Conservation (phyloP, 2,888 invertebrate species). For the Electrophaes corylata region DNA sequence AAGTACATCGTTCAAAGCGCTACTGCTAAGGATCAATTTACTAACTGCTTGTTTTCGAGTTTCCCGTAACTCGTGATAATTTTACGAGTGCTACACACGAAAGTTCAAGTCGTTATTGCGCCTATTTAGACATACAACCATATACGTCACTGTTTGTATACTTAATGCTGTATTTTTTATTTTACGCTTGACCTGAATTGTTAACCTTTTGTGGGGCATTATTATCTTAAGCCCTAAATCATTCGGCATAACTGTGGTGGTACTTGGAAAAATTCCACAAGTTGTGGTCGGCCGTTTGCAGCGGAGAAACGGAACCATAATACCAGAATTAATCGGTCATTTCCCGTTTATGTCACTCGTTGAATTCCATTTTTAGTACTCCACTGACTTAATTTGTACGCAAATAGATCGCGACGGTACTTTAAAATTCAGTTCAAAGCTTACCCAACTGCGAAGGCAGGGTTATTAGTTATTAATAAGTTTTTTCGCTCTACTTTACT, state of each 20-base stretch:
- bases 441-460: not conserved
- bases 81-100: slow-evolving; percentile 76
- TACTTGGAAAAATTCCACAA: slow-evolving; percentile 42
- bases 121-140: slow-evolving; percentile 45
- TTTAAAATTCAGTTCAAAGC: slow-evolving; percentile 9
- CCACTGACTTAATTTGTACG: slow-evolving; percentile 33
- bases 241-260: slow-evolving; percentile 32
- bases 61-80: slow-evolving; percentile 71
- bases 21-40: slow-evolving; percentile 65
- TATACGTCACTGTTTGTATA: slow-evolving; percentile 30
- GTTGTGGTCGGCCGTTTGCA: slow-evolving; percentile 33
- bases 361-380: slow-evolving; percentile 32
- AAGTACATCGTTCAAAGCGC: slow-evolving; percentile 21
- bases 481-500: not conserved
- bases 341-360: slow-evolving; percentile 36
- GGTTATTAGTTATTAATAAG: not conserved
- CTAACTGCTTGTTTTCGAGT: slow-evolving; percentile 71
- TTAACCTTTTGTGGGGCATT: slow-evolving; percentile 42
- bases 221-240: slow-evolving; percentile 46
- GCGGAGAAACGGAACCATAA: slow-evolving; percentile 29
- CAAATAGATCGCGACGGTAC: slow-evolving; percentile 8
- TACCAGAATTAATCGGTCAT: slow-evolving; percentile 35
- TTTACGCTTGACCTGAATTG: slow-evolving; percentile 53
- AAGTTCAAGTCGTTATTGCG: slow-evolving; percentile 60
- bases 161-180: slow-evolving; percentile 45